Evolutionary conservation across 1,140 invertebrate genomes (phyloP).

Genomic region (Drosophila orena): DNA sequence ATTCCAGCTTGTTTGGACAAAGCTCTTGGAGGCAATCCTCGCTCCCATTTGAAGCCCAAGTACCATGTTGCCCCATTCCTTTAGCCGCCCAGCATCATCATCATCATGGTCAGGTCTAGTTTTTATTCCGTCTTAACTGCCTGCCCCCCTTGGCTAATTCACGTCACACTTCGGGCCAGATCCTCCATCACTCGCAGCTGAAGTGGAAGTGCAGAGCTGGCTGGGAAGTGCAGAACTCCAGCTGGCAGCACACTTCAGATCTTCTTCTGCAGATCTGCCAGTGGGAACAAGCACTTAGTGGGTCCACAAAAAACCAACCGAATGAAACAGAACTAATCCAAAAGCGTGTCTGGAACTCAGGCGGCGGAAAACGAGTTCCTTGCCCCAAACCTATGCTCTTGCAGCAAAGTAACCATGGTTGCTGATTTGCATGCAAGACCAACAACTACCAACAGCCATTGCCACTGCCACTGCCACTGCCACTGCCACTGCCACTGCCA

Average conservation of each 20-base stretch:
- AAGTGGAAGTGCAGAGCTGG: constrained; percentile 17
- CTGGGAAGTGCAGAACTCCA: constrained; percentile 20
- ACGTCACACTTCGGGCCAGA: constrained; percentile 66
- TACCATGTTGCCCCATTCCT: constrained; percentile 12
- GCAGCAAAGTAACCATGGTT: constrained; percentile 34
- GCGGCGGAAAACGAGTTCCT: constrained; percentile 66
- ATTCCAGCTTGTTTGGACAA: constrained; percentile 10
- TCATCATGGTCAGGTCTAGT: constrained; percentile 38
- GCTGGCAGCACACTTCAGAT: constrained; percentile 38
- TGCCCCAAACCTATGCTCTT: constrained; percentile 20
- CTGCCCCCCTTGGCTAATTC: constrained; percentile 62
- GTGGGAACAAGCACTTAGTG: constrained; percentile 56
- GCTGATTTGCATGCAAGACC: constrained; percentile 75
- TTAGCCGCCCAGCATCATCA: constrained; percentile 37
- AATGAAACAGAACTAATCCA: constrained; percentile 56
- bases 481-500: constrained; percentile 43
- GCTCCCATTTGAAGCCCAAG: constrained; percentile 6
- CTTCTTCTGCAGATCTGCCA: constrained; percentile 34
- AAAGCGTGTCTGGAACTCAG: constrained; percentile 46
- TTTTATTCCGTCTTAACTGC: constrained; percentile 32
- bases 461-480: constrained; percentile 32
- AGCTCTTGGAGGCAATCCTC: constrained; percentile 15
- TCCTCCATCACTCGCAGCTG: constrained; percentile 53
- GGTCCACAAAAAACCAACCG: constrained; percentile 23
- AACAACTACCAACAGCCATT: constrained; percentile 36